Conservation (phyloP, 2,113 vertebrate genomes). For the Gobius niger region DNA sequence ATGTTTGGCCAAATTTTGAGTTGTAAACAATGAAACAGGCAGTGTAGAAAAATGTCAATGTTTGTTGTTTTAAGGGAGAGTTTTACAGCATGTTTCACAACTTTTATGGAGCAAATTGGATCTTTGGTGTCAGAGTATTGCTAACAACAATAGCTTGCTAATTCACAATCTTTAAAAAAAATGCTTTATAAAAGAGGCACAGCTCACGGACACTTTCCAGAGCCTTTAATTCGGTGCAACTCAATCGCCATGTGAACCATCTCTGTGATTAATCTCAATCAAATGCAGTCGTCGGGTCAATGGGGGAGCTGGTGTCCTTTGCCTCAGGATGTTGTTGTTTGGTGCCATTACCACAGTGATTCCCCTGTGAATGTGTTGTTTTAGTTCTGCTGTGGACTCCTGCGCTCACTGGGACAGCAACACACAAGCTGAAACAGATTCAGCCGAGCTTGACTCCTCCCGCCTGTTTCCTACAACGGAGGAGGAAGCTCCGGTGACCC, state of each 20-base stretch:
- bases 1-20: no score
- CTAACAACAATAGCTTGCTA: no score
- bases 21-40: no score
- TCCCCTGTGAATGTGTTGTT: constrained; percentile 16
- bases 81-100: no score
- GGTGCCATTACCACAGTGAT: constrained; percentile 1
- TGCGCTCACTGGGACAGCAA: constrained; percentile 28
- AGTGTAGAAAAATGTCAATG: no score
- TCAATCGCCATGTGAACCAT: neutral
- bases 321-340: neutral
- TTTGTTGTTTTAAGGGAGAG: no score
- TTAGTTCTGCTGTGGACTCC: constrained; percentile 4
- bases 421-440: constrained; percentile 33
- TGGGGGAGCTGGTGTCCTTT: neutral
- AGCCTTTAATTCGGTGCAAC: neutral
- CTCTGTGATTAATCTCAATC: neutral
- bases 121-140: no score
- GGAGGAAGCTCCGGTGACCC: no score
- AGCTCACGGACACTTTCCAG: no score
- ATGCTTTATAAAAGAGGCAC: no score
- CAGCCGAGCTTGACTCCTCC: constrained; percentile 5
- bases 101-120: no score
- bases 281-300: neutral
- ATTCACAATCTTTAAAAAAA: no score
- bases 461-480: constrained; percentile 10